Conservation (phyloP, 2,113 vertebrate species). For the Chunga burmeisteri region DNA sequence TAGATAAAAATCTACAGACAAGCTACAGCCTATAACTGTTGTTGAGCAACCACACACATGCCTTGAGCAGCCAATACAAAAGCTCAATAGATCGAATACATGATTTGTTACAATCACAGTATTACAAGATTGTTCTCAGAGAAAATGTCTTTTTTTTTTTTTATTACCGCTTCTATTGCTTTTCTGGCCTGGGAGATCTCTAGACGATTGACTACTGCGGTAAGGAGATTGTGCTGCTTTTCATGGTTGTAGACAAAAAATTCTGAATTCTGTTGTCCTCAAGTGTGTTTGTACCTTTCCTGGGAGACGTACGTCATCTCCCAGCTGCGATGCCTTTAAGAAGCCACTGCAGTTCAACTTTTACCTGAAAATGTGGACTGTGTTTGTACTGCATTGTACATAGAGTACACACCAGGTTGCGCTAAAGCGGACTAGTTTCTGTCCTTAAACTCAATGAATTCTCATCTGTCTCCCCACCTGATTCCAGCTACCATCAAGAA, state of each 20-base stretch:
- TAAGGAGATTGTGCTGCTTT: not conserved
- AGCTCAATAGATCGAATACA: not conserved
- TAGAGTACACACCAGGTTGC: not conserved
- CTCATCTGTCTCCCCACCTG: not conserved
- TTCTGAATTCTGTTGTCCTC: not conserved
- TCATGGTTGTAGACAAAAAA: not conserved
- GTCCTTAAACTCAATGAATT: not conserved
- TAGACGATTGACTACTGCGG: too few species aligned
- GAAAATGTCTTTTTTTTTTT: not conserved
- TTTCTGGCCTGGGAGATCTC: not conserved
- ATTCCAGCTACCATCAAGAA: not conserved
- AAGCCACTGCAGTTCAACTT: not conserved
- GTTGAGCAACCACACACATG: not conserved
- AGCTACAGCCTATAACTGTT: not conserved
- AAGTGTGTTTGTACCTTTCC: not conserved
- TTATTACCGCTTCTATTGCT: not conserved
- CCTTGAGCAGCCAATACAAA: not conserved
- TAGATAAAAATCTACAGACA: not conserved
- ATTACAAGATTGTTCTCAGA: not conserved
- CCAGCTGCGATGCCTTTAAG: not conserved
- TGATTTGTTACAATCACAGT: not conserved
- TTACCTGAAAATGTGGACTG: not conserved
- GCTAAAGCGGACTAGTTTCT: not conserved
- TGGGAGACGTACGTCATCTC: not conserved
- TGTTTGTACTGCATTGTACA: too few species aligned